Conservation (phyloP, 92 coral and sea anemone genomes). For the Heteractis magnifica region DNA sequence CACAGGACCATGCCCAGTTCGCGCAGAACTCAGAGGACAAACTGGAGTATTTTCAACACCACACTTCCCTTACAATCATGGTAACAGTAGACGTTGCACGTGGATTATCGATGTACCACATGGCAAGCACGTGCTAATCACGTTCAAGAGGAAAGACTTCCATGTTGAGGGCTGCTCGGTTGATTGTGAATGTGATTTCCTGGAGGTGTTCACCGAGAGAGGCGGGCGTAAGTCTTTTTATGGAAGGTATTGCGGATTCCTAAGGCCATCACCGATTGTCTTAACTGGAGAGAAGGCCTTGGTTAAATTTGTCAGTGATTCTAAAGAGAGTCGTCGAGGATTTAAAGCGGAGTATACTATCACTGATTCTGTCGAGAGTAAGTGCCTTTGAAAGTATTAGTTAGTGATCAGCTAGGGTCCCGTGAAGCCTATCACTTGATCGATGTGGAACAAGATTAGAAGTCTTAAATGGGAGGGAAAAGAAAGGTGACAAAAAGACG, state of each 20-base stretch:
- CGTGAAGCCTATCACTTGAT: no score
- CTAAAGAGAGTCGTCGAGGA: slow-evolving; percentile 20
- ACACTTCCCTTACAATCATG: slow-evolving; percentile 36
- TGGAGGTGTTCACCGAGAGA: slow-evolving; percentile 6
- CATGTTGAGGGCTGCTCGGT: slow-evolving; percentile 27
- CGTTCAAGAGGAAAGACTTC: slow-evolving; percentile 31
- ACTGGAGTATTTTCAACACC: slow-evolving; percentile 30
- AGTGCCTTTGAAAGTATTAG: not conserved
- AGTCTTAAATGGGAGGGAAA: no score
- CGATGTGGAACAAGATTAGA: no score
- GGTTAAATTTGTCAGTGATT: slow-evolving; percentile 21
- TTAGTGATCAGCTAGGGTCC: no score
- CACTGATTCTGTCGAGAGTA: slow-evolving; percentile 12
- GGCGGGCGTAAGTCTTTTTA: not conserved
- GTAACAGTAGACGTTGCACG: slow-evolving; percentile 34
- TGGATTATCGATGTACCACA: slow-evolving; percentile 43
- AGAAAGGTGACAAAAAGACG: no score
- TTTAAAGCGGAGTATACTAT: slow-evolving; percentile 31
- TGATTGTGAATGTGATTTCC: slow-evolving; percentile 33
- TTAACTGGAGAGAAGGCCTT: not conserved
- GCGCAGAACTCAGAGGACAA: slow-evolving; percentile 6
- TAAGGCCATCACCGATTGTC: slow-evolving; percentile 37
- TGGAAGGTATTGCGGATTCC: slow-evolving; percentile 32
- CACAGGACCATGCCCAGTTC: slow-evolving; percentile 46
- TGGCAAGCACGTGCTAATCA: slow-evolving; percentile 35